These are phyloP conservation scores for rabbit (Oryctolagus cuniculus) DNA, from an alignment of 2,113 vertebrate genomes.

Conservation along the genomic window DNA sequence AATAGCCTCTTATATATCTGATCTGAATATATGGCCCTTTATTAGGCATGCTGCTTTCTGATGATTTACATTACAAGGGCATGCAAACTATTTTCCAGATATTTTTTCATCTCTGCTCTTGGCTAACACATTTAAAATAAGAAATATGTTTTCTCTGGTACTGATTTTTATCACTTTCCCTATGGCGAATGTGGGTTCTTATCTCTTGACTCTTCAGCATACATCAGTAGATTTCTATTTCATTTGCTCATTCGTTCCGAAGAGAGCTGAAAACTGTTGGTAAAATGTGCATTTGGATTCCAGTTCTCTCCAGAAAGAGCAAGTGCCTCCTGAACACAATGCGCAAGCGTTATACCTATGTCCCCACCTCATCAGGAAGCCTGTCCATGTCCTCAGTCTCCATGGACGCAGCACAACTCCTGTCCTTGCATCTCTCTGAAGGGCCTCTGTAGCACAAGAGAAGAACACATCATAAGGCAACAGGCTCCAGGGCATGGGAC, in stretches of 20 bases:
- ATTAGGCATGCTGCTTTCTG: neutral
- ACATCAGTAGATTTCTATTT: neutral
- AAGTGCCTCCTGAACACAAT: neutral
- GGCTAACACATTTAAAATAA: conserved; percentile 47
- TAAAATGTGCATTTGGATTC: neutral
- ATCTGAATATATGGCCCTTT: neutral
- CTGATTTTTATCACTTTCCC: conserved; percentile 41
- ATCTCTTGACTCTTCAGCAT: neutral
- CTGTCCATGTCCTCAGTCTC: neutral
- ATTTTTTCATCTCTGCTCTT: conserved; percentile 23
- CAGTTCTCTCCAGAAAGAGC: neutral
- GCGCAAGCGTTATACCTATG: neutral
- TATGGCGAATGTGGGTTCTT: conserved; percentile 13
- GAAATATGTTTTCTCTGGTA: neutral
- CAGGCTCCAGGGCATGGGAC: too few relatives aligned
- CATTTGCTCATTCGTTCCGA: neutral
- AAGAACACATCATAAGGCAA: neutral
- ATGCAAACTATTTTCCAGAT: neutral
- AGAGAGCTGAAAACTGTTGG: neutral
- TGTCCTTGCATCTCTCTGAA: neutral
- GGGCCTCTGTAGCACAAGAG: neutral
- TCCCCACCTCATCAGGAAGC: neutral
- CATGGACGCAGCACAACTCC: fast-evolving
- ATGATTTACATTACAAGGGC: conserved; percentile 46
- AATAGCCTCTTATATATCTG: neutral